These are phyloP conservation scores for Equus przewalskii DNA, from an alignment of 2,113 vertebrate species.

Conservation along the genomic window DNA sequence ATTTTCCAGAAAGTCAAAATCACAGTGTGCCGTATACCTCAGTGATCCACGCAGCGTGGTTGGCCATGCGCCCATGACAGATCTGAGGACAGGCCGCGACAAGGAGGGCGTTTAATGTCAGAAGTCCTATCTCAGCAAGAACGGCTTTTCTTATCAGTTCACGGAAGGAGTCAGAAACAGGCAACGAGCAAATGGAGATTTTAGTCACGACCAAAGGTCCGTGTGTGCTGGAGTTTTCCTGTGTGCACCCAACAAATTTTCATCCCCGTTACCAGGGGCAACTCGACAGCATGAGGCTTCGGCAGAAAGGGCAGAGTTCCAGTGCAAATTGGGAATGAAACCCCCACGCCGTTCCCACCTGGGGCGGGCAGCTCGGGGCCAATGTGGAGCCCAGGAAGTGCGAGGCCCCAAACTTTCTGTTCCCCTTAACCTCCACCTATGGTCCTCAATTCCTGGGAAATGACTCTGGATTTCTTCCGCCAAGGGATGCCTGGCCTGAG, in stretches of 20 bases:
- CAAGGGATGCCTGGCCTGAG: neutral
- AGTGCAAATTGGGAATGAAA: rapidly evolving
- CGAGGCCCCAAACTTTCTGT: rapidly evolving
- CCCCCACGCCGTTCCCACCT: rapidly evolving
- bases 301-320: rapidly evolving
- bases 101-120: rapidly evolving
- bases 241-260: neutral
- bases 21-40: rapidly evolving
- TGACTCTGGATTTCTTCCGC: neutral
- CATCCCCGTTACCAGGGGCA: rapidly evolving
- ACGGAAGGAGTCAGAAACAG: rapidly evolving
- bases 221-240: neutral
- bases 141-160: neutral
- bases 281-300: neutral
- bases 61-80: rapidly evolving
- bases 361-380: too few relatives aligned
- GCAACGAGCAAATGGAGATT: too few relatives aligned
- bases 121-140: rapidly evolving
- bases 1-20: neutral
- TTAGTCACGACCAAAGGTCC: too few relatives aligned
- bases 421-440: rapidly evolving
- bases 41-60: rapidly evolving
- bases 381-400: neutral
- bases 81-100: rapidly evolving
- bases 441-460: neutral